Percentiles rank a stretch among this genome's conserved stretches.
Conservation (phyloP, 2,113 vertebrate genomes). For the Gallinago media region DNA sequence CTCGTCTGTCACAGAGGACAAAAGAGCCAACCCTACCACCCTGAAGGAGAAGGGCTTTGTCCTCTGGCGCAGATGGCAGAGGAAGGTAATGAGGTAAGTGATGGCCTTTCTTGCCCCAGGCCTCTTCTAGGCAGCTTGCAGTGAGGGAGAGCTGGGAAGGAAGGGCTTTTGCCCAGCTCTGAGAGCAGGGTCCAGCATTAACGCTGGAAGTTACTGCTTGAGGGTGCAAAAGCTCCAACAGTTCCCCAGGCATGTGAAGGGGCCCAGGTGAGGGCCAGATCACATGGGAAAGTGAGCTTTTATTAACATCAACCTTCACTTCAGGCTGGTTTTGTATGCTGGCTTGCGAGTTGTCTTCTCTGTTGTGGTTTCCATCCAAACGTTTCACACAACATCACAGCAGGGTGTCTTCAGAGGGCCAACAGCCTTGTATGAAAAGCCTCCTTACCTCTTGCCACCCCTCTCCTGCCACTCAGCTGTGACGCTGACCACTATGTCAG, state of each 20-base stretch:
- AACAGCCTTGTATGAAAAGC: not conserved
- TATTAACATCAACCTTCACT: fast-evolving
- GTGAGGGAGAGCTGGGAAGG: not conserved
- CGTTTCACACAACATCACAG: fast-evolving
- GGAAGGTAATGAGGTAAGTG: not conserved
- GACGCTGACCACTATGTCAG: not conserved
- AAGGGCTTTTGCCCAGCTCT: not conserved
- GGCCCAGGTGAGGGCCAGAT: not conserved
- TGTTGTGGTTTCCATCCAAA: not conserved
- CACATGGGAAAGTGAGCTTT: not conserved
- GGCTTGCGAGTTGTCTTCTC: not conserved
- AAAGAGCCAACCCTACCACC: not conserved
- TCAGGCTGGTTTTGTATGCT: not conserved
- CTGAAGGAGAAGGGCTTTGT: not conserved
- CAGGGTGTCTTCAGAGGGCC: fast-evolving
- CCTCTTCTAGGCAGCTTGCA: not conserved
- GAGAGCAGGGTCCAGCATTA: not conserved
- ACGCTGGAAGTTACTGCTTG: not conserved
- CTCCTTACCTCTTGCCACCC: not conserved
- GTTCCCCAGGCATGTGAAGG: fast-evolving
- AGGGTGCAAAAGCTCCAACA: not conserved
- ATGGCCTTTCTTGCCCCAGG: not conserved
- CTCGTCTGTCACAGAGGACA: not conserved
- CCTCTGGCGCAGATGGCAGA: not conserved
- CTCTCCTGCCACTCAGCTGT: not conserved